Evolutionary conservation across 92 coral and sea anemone genomes (phyloP), one percentile per base, ranked within the genome.

Genomic region (Montipora capitata): DNA sequence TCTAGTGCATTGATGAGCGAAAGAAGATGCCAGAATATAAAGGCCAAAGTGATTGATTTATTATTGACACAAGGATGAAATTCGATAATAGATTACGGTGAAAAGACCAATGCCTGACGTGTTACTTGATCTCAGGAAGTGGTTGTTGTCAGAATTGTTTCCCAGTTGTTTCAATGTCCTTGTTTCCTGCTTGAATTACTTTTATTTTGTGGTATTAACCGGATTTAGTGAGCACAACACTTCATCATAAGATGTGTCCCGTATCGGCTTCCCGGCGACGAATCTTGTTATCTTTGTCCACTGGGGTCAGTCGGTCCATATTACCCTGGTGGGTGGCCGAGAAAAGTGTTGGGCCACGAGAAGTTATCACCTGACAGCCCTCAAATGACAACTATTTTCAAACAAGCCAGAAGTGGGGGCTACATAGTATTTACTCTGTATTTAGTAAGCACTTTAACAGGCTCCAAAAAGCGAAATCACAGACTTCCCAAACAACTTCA

Each of bases 1-100:
- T 57, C 40, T 66, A 63, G 71, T 66, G 78, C 65, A 62, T 76
- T 72, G 68, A n/a, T 15, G 68, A 49, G 10, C 86, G 96, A 78
- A 93, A 95, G 94, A 81, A 41, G 96, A 95, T 95, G 94, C 96
- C 93, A 70, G 82, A 76, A 90, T 95, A 93, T 95, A 95, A 54
- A 78, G 83, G 76, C 52, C 66, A 81, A 88, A 95, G 87, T 87
- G 96, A 94, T 90, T 91, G 93, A 89, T 90, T 67, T 68, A 86
- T 90, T 90, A 89, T 85, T 95, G 96, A 95, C 98, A 78, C 88
- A 79, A 70, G 70, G 79, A n/a, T 76, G 98, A 79, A 95, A 95
- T 82, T 66, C 77, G 98, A 95, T 93, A 78, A 90, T 80, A 91
- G 91, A 89, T 92, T 92, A 92, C 91, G 79, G 52, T 92, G 74